Evolutionary conservation across 2,888 invertebrate species (phyloP).

Genomic region (Cyclophora punctaria): DNA sequence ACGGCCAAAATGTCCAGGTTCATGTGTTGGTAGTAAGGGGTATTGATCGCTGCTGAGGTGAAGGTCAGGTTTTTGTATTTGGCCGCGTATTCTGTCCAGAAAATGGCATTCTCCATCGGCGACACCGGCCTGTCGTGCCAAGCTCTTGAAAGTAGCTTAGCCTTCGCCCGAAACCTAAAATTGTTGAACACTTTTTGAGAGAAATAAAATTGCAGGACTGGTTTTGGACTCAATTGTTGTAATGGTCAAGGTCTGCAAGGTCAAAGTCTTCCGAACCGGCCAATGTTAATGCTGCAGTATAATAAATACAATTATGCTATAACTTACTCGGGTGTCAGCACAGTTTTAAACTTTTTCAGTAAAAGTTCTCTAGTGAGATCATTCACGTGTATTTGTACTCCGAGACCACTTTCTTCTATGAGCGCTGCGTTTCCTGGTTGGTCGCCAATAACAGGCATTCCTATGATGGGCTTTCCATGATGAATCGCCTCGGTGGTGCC

Average conservation of each 20-base stretch:
- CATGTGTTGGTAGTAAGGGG: slow-evolving; percentile 66
- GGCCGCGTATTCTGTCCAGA: slow-evolving; percentile 78
- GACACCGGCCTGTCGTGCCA: slow-evolving; percentile 75
- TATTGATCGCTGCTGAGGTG: slow-evolving; percentile 56
- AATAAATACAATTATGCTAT: no score
- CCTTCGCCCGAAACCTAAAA: slow-evolving; percentile 48
- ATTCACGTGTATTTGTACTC: slow-evolving; percentile 53
- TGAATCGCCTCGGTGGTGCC: slow-evolving; percentile 75
- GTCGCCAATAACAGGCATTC: slow-evolving; percentile 77
- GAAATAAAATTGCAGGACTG: no score
- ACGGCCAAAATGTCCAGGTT: slow-evolving; percentile 45
- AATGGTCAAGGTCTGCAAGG: no score
- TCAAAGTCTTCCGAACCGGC: no score
- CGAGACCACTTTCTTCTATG: slow-evolving; percentile 69
- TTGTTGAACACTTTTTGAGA: background rate
- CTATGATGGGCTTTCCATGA: slow-evolving; percentile 73
- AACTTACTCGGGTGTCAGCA: slow-evolving; percentile 71
- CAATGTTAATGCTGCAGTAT: no score
- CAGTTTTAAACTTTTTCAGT: slow-evolving; percentile 56
- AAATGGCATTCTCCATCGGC: slow-evolving; percentile 75
- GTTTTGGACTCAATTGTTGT: no score
- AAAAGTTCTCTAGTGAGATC: slow-evolving; percentile 66
- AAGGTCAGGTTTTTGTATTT: slow-evolving; percentile 57
- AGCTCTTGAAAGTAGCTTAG: slow-evolving; percentile 64
- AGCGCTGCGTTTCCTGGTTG: slow-evolving; percentile 73